phyloP scores from a whole-genome alignment of 2,113 vertebrate species.

The Ginglymostoma cirratum region DNA sequence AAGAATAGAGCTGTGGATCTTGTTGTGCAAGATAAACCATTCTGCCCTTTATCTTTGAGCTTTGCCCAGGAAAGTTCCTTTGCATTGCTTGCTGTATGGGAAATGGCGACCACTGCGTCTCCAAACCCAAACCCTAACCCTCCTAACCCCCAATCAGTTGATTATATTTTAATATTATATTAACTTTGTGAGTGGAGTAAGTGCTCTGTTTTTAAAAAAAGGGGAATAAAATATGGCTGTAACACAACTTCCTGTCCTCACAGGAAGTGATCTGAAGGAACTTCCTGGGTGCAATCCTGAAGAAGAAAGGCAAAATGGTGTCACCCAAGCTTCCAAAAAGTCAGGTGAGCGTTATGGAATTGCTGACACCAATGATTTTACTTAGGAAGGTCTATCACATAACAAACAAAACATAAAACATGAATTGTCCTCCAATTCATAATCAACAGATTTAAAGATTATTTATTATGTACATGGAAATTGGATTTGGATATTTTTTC shows the following conservation, averaged over 20 bases:
- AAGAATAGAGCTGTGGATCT: neutral
- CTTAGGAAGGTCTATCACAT: neutral
- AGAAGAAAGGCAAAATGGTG: constrained; percentile 32
- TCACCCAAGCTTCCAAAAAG: constrained; percentile 35
- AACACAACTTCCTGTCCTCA: constrained; percentile 6
- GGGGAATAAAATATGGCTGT: neutral
- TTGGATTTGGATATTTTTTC: neutral
- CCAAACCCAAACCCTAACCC: no score
- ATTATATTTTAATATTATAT: neutral
- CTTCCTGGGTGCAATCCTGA: constrained; percentile 35
- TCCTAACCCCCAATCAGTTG: neutral
- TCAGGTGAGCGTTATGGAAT: constrained; percentile 24
- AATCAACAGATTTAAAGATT: neutral
- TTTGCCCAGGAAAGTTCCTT: constrained; percentile 29
- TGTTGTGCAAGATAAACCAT: neutral
- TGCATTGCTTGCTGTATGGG: constrained; percentile 26
- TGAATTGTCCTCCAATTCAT: neutral
- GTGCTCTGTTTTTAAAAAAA: neutral
- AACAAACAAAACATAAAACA: neutral
- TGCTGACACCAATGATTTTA: neutral
- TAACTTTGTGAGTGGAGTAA: neutral
- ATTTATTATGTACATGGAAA: neutral
- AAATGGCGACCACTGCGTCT: neutral
- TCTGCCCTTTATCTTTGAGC: neutral
- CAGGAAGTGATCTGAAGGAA: constrained; percentile 36